phyloP scores from a whole-genome alignment of 2,797 vertebrate genomes.

The Heterohyrax brucei region DNA sequence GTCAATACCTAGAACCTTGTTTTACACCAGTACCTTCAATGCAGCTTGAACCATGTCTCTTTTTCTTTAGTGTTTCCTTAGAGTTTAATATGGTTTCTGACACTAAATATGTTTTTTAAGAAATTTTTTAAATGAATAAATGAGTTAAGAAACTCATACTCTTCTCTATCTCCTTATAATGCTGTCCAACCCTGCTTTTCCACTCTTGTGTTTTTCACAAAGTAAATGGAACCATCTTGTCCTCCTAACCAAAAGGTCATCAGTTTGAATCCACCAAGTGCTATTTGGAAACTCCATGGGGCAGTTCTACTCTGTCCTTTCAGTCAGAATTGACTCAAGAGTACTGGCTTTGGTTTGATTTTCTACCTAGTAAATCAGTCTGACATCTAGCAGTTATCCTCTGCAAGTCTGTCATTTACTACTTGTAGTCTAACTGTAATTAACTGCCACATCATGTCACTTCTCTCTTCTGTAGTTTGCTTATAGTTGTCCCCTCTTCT shows the following conservation, averaged over 20 bases:
- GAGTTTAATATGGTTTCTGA: slow-evolving; percentile 11
- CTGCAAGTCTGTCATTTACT: neutral
- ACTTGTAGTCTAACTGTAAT: neutral
- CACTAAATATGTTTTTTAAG: slow-evolving; percentile 15
- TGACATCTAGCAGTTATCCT: neutral
- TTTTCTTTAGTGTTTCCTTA: neutral
- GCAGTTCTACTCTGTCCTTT: too few species aligned
- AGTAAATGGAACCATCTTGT: neutral
- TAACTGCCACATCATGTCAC: too few species aligned
- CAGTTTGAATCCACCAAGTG: too few species aligned
- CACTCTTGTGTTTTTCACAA: neutral
- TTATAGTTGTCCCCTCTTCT: neutral
- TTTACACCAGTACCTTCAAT: too few species aligned
- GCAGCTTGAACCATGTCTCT: neutral
- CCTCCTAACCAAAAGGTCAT: too few species aligned
- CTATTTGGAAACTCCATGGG: too few species aligned
- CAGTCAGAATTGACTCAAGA: too few species aligned
- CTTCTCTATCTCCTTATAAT: neutral
- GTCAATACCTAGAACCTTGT: too few species aligned
- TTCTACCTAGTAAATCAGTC: neutral
- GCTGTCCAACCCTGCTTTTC: neutral
- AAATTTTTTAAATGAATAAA: slow-evolving; percentile 16
- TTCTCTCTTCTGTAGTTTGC: neutral
- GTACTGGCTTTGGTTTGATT: too few species aligned
- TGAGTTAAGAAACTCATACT: neutral